Conservation (phyloP, 2,888 invertebrate genomes). For the Ectemnius continuus region DNA sequence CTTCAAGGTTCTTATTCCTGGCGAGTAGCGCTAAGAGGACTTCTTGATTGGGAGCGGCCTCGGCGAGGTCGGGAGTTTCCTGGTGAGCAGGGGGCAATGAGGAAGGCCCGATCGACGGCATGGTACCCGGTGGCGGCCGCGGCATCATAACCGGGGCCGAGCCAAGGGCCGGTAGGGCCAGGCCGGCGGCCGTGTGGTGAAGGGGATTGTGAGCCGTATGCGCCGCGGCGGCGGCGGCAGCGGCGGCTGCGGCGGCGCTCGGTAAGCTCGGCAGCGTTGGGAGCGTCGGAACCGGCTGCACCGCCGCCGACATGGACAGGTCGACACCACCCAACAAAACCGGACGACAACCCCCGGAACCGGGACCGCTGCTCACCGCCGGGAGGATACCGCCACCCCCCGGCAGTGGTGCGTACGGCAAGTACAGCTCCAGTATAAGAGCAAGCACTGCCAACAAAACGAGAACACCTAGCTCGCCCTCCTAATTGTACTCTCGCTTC, state of each 20-base stretch:
- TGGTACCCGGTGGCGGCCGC: conserved; percentile 63
- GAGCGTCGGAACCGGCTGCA: conserved; percentile 66
- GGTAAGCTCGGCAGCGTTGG: conserved; percentile 45
- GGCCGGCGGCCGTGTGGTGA: conserved; percentile 58
- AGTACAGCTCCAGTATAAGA: conserved; percentile 77
- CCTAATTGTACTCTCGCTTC: no score
- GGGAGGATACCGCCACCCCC: conserved; percentile 77
- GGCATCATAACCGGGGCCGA: conserved; percentile 69
- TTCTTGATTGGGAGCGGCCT: conserved; percentile 87
- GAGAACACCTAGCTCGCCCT: no score
- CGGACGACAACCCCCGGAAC: conserved; percentile 70
- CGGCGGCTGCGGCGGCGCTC: conserved; percentile 57
- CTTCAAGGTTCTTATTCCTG: conserved; percentile 93
- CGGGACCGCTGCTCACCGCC: conserved; percentile 72
- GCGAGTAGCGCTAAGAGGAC: conserved; percentile 90
- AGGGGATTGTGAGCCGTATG: conserved; percentile 63
- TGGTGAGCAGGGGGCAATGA: conserved; percentile 73
- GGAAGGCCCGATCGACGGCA: conserved; percentile 73
- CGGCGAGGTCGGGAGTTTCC: conserved; percentile 62
- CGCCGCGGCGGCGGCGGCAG: conserved; percentile 52
- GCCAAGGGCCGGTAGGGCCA: conserved; percentile 55
- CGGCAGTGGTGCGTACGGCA: conserved; percentile 78
- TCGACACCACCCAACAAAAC: conserved; percentile 76
- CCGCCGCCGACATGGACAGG: conserved; percentile 77
- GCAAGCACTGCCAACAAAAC: conserved; percentile 24